phyloP scores from a whole-genome alignment of 37 sponge, comb jelly and placozoan species.

The Cliona cf. orientalis region DNA sequence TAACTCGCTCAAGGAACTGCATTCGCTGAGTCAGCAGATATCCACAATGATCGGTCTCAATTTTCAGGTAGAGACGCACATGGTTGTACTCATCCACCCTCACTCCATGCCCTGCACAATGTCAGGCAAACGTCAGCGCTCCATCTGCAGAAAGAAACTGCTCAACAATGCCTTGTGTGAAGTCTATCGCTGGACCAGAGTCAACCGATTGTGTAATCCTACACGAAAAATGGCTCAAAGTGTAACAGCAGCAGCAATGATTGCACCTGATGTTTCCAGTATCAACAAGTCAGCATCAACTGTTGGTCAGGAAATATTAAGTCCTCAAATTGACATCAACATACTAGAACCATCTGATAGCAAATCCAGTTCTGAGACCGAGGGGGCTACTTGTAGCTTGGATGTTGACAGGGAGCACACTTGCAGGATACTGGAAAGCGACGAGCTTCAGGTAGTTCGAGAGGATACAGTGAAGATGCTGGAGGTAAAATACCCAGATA shows the following conservation, averaged over 20 bases:
- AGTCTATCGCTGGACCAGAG: conserved; percentile 23
- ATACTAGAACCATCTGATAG: background rate
- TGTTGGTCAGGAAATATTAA: background rate
- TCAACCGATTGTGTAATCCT: background rate
- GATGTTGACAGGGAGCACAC: background rate
- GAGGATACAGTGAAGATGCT: background rate
- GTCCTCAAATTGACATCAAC: background rate
- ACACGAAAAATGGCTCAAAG: background rate
- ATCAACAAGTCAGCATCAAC: background rate
- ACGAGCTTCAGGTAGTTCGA: background rate
- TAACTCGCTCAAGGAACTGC: background rate
- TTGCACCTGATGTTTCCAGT: background rate
- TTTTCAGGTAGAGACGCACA: conserved; percentile 5
- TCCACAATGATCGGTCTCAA: conserved; percentile 13
- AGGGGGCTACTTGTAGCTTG: background rate
- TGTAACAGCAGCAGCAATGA: background rate
- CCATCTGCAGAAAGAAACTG: conserved; percentile 10
- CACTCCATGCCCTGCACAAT: conserved; percentile 30
- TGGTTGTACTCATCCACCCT: conserved; percentile 17
- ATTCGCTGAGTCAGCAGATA: background rate
- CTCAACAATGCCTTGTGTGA: background rate
- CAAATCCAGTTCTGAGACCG: background rate
- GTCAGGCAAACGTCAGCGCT: conserved; percentile 39
- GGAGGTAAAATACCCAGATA: background rate
- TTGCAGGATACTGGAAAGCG: background rate